These are phyloP conservation scores for Montipora foliosa DNA, from an alignment of 64 coral and sea anemone species.

Conservation along the genomic window DNA sequence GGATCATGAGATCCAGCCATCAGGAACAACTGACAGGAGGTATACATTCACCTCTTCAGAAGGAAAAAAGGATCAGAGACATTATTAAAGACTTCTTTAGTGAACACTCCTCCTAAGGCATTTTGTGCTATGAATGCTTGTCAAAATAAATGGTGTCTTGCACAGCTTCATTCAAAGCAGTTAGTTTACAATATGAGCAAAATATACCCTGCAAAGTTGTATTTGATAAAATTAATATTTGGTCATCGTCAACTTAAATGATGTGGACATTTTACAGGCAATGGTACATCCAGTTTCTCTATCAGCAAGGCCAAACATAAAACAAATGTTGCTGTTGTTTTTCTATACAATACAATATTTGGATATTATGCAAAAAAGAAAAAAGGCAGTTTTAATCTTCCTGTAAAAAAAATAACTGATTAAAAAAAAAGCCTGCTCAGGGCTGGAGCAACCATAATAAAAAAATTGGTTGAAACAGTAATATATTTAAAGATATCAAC, in stretches of 20 bases:
- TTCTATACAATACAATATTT: not conserved
- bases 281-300: not conserved
- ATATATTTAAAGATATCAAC: not conserved
- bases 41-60: conserved; percentile 63
- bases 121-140: too few species aligned
- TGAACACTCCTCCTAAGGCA: not conserved
- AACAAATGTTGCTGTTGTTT: not conserved
- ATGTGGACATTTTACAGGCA: too few species aligned
- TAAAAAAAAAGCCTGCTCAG: not conserved
- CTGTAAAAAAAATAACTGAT: conserved; percentile 5
- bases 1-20: not conserved
- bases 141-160: too few species aligned
- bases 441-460: conserved; percentile 4
- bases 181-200: too few species aligned
- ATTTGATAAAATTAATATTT: too few species aligned
- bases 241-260: too few species aligned
- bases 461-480: not conserved
- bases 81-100: conserved; percentile 57
- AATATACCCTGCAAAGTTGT: too few species aligned
- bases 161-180: too few species aligned
- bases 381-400: not conserved
- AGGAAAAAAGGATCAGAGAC: conserved; percentile 29
- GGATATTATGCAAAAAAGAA: not conserved
- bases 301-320: conserved; percentile 11
- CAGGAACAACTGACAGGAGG: conserved; percentile 43